A percentile compares a stretch with the other conserved stretches of the same genome.
Conservation (phyloP, 2,888 invertebrate genomes). For the Meghimatium bilineatum region DNA sequence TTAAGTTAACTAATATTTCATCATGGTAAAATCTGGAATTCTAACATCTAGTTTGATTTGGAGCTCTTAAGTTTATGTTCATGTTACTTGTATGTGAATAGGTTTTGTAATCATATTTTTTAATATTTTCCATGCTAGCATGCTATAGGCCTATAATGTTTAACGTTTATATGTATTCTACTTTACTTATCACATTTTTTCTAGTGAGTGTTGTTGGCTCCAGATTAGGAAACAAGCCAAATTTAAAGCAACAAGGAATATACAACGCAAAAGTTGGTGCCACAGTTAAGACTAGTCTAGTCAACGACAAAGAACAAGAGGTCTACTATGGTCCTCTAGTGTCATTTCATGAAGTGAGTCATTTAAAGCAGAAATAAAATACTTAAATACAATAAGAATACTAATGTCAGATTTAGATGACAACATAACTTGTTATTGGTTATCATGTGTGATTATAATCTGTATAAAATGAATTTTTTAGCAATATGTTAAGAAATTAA, state of each 20-base stretch:
- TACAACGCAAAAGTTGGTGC: slow-evolving; percentile 64
- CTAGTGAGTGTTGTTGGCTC: slow-evolving; percentile 3
- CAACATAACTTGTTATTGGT: not conserved
- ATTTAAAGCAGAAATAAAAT: not conserved
- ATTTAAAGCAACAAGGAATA: slow-evolving; percentile 42
- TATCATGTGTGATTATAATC: not conserved
- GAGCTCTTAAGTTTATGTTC: no score
- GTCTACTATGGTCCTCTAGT: slow-evolving; percentile 72
- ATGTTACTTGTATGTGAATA: no score
- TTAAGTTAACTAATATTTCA: no score
- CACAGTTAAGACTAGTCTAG: slow-evolving; percentile 72
- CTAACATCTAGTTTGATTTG: no score
- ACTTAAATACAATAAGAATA: not conserved
- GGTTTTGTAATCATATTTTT: no score
- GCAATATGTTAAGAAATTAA: not conserved
- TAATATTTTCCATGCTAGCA: no score
- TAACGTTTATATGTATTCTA: not conserved
- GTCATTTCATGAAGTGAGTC: slow-evolving; percentile 68
- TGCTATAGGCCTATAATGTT: no score
- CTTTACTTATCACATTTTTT: not conserved
- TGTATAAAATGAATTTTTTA: not conserved
- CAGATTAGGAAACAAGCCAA: slow-evolving; percentile 3
- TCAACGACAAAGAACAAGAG: slow-evolving; percentile 71
- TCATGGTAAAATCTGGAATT: no score
- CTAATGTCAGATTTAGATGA: not conserved